Evolutionary conservation across 2,113 vertebrate species (phyloP), one percentile per base, ranked within the genome.

Genomic region (Epinephelus fuscoguttatus): DNA sequence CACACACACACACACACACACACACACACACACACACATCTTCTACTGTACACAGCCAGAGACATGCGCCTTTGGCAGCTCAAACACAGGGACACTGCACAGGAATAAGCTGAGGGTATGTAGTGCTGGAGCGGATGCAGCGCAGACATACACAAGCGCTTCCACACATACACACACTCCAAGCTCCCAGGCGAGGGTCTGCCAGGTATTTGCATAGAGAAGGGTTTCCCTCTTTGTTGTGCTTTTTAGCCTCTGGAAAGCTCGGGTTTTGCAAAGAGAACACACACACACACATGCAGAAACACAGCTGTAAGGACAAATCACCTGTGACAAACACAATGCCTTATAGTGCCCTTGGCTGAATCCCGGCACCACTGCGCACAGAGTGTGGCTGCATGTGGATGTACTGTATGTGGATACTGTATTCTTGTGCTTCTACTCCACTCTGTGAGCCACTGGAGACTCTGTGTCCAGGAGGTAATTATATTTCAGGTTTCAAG

Each of bases 141-240:
- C 23, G 21, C 21, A 84, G 57, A 75, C 80, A 66, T 27, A 61
- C 27, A 64, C 71, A 71, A 56, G 21, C 60, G 14, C 42, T 19
- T 14, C 40, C 37, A 37, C 53, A 56, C 57, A 27, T n/a, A 78
- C 60, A 73, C 63, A 56, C 71, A 70, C 60, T 64, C 55, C 25
- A 40, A 68, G 75, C 78, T 86, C 74, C 70, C 67, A 49, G 85
- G 84, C 82, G 2, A 73, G 70, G 76, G 76, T 88, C 85, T 89
- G 84, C 59, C 87, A 90, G 83, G 88, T 92, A 93, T 93, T 92
- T 92, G 90, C 90, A 92, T 86, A 88, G 86, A 90, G 81, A 90
- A 82, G 89, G 88, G 77, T 89, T 93, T 85, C 79, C 89, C 79
- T 84, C 79, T 91, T 90, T 91, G 79, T 88, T 79, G 21, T 82